These are phyloP conservation scores for Agrotis exclamationis DNA, from an alignment of 2,888 invertebrate species.

Conservation along the genomic window DNA sequence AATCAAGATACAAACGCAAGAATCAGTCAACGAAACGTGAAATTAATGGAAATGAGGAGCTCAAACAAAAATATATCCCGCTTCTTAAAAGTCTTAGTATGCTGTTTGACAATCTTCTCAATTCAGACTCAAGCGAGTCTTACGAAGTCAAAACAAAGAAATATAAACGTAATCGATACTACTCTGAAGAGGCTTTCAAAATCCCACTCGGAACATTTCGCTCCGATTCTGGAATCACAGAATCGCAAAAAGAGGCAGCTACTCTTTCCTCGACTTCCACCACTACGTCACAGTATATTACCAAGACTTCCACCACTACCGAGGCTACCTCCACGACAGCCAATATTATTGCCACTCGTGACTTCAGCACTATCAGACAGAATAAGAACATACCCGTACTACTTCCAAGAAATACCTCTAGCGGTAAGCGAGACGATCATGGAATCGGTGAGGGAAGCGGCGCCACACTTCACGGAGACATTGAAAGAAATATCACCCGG, in stretches of 20 bases:
- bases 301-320: constrained; percentile 72
- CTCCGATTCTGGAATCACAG: constrained; percentile 57
- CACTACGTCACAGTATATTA: constrained; percentile 76
- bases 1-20: constrained; percentile 72
- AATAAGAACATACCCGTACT: constrained; percentile 87
- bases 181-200: constrained; percentile 64
- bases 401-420: constrained; percentile 88
- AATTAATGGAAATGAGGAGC: constrained; percentile 76
- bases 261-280: constrained; percentile 78
- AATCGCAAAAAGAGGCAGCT: constrained; percentile 82
- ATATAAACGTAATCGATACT: constrained; percentile 69
- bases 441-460: constrained; percentile 86
- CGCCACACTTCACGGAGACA: constrained; percentile 87
- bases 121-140: constrained; percentile 76
- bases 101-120: constrained; percentile 85
- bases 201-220: constrained; percentile 66
- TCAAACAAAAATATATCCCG: constrained; percentile 82
- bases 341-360: constrained; percentile 83
- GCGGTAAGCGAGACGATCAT: constrained; percentile 87
- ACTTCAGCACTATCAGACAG: constrained; percentile 86
- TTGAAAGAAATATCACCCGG: constrained; percentile 87
- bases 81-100: constrained; percentile 84
- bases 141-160: constrained; percentile 69
- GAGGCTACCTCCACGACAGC: constrained; percentile 81
- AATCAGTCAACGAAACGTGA: constrained; percentile 79